Conservation (phyloP, 2,113 vertebrate species). For the Gallinago jamesoni region DNA sequence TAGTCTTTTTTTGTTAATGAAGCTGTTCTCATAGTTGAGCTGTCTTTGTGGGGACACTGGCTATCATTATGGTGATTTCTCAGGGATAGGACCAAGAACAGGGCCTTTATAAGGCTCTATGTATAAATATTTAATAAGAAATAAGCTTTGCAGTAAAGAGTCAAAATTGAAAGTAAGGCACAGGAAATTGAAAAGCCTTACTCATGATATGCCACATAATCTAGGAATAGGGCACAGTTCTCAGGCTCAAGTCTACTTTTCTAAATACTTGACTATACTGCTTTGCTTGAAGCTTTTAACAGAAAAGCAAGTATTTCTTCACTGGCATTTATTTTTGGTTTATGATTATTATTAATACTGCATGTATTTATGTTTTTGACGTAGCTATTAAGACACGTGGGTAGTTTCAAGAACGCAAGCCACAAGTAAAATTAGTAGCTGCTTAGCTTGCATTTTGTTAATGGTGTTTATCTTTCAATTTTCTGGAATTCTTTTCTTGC, state of each 20-base stretch:
- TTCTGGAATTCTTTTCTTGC: neutral
- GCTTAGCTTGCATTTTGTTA: neutral
- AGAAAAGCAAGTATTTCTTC: neutral
- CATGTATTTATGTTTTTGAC: neutral
- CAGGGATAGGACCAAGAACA: neutral
- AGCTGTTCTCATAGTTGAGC: neutral
- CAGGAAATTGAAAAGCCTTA: conserved; percentile 46
- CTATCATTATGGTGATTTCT: neutral
- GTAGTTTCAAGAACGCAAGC: neutral
- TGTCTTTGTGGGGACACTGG: neutral
- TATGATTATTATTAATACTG: neutral
- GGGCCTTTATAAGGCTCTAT: neutral
- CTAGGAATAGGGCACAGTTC: neutral
- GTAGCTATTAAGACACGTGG: neutral
- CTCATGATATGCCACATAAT: conserved; percentile 1
- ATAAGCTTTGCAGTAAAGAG: neutral
- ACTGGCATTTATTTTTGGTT: neutral
- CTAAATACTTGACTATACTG: neutral
- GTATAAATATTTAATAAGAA: neutral
- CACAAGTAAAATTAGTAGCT: neutral
- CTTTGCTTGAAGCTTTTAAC: neutral
- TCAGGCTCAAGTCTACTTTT: neutral
- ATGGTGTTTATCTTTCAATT: neutral
- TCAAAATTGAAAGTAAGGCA: neutral
- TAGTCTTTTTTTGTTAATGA: neutral